Conservation (phyloP, 1,140 invertebrate species). For the Hyposmocoma kahamanoa region DNA sequence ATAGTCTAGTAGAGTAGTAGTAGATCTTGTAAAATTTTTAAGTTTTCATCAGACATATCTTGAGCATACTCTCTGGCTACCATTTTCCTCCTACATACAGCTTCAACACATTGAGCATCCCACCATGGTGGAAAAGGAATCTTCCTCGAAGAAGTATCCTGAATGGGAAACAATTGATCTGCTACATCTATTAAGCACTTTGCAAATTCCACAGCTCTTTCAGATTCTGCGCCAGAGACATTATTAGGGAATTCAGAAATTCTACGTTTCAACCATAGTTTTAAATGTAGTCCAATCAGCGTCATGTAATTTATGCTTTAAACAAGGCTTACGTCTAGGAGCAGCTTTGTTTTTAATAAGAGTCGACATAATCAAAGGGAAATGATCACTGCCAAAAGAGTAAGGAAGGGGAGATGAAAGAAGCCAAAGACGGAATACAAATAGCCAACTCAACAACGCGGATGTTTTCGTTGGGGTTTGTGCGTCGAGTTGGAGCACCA, state of each 20-base stretch:
- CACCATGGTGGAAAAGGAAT: constrained; percentile 9
- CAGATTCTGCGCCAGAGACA: background rate
- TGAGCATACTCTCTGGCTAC: background rate
- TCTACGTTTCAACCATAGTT: background rate
- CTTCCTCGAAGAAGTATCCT: background rate
- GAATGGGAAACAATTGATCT: background rate
- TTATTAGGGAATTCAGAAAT: background rate
- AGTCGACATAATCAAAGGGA: constrained; percentile 4
- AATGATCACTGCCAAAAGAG: constrained; percentile 8
- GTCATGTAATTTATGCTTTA: background rate
- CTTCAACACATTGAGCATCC: constrained; percentile 4
- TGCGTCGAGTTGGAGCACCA: constrained; percentile 1
- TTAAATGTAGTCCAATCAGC: constrained; percentile 1
- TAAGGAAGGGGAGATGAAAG: background rate
- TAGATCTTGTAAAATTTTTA: background rate
- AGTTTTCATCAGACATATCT: constrained; percentile 1
- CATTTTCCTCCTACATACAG: background rate
- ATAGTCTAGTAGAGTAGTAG: too few species aligned
- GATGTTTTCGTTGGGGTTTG: background rate
- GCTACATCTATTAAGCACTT: background rate
- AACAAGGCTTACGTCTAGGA: background rate
- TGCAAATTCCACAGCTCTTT: background rate
- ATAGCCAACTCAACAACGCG: constrained; percentile 5
- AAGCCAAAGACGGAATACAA: constrained; percentile 3
- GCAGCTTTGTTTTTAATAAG: background rate